These are phyloP conservation scores for Halichondria panicea DNA, from an alignment of 37 sponge, comb jelly and placozoan genomes.

Conservation along the genomic window DNA sequence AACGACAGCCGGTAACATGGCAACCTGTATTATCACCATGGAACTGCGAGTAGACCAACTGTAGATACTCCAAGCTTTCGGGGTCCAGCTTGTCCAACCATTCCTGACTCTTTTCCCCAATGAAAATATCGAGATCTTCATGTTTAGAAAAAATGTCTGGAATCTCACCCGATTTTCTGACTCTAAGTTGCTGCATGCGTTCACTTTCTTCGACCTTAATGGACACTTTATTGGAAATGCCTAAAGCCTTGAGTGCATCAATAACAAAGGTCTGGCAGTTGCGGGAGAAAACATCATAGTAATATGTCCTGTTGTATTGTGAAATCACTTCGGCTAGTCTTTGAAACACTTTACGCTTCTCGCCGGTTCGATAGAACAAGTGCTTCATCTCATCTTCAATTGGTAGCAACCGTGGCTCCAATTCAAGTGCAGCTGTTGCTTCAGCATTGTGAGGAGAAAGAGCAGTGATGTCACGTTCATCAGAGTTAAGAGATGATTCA, in stretches of 20 bases:
- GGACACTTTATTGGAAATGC: neutral
- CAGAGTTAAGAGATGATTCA: neutral
- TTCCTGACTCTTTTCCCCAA: neutral
- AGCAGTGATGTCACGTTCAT: neutral
- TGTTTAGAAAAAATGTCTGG: neutral
- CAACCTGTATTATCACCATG: too few species aligned
- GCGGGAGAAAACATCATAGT: neutral
- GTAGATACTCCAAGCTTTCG: too few species aligned
- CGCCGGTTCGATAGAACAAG: neutral
- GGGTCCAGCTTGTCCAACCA: too few species aligned
- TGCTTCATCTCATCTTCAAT: neutral
- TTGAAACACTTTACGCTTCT: conserved; percentile 1
- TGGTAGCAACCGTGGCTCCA: neutral
- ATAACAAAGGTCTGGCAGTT: conserved; percentile 16
- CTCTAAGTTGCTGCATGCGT: neutral
- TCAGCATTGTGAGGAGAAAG: too few species aligned
- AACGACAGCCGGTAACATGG: too few species aligned
- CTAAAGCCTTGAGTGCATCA: conserved; percentile 1
- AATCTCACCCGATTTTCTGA: neutral
- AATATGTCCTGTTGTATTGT: conserved; percentile 3
- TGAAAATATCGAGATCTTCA: conserved; percentile 5
- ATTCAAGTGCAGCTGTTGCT: neutral
- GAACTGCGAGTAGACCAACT: too few species aligned
- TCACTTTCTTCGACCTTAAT: neutral
- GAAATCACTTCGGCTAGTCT: neutral